phyloP scores from a whole-genome alignment of 2,888 invertebrate genomes.

The Ophonus ardosiacus region DNA sequence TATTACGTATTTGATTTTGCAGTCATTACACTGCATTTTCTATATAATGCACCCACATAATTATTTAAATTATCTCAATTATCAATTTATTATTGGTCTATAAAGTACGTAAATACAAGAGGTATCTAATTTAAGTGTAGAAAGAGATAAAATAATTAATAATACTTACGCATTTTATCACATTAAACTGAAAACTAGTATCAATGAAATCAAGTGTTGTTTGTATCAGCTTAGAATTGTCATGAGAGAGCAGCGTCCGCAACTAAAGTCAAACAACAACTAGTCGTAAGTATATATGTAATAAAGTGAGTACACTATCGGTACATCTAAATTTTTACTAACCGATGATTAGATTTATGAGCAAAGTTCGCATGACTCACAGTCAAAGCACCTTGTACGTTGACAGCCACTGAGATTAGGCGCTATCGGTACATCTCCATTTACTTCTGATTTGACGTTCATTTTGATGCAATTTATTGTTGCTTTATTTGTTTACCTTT shows the following conservation, averaged over 20 bases:
- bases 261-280: slow-evolving; percentile 16
- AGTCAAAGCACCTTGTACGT: slow-evolving; percentile 33
- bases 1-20: not conserved
- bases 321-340: slow-evolving; percentile 28
- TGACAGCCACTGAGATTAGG: slow-evolving; percentile 10
- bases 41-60: no score
- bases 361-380: slow-evolving; percentile 11
- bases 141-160: not conserved
- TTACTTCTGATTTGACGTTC: slow-evolving; percentile 5
- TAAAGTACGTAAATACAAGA: no score
- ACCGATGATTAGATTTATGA: slow-evolving; percentile 1
- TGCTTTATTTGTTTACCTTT: slow-evolving; percentile 16
- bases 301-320: slow-evolving; percentile 1
- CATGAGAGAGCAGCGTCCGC: not conserved
- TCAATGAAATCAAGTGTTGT: not conserved
- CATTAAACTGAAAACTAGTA: slow-evolving; percentile 8
- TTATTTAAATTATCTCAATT: no score
- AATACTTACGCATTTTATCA: slow-evolving; percentile 38
- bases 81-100: no score
- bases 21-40: not conserved
- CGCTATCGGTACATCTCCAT: slow-evolving; percentile 5
- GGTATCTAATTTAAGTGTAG: no score
- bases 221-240: slow-evolving; percentile 12
- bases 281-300: not conserved
- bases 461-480: slow-evolving; percentile 1